Base-by-base conservation (phyloP, 2,113 vertebrate genomes). In the Cariama cristata region DNA sequence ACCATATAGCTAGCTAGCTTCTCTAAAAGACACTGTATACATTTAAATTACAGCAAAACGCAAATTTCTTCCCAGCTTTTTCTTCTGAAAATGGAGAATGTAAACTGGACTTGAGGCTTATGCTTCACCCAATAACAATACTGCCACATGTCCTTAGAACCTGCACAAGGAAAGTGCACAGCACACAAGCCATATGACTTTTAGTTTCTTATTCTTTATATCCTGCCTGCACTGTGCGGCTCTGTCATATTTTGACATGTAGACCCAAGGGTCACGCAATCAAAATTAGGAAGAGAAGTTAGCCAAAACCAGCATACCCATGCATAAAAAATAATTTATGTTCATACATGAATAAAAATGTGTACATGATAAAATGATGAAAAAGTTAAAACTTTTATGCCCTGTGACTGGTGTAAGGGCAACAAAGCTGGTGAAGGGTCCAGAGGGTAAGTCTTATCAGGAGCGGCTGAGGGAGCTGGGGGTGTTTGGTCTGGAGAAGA, bases 221-320 rank as follows among this genome's bases (percentile, higher is more conserved):
- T 67, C 58, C 85, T 91, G 86, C 88, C 96, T 90, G 68, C 80
- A 74, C 85, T 80, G 21, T 58, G 85, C 4, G 8, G 40, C 56
- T 88, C 74, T 94, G 83, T 92, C 93, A 38, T 90, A 96, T 95
- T 97, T 97, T 96, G 94, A 97, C 83, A 82, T 7, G 44, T 71
- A 88, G 79, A 66, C 95, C 79, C 94, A 94, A 96, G 93, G 81
- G 86, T 94, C 69, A 75, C 2, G 19, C 85, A 94, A 90, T 87
- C 75, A 95, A 97, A 97, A 98, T 95, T 80, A 97, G 80, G 92
- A 93, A 72, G 26, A 92, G 55, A 91, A 96, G 86, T 88, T 88
- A 92, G 95, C 62, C 87, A 96, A 97, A 98, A 90, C 28, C 90
- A 92, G 80, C 66, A 93, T 49, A 82, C 18, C 71, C 71, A 21